These are phyloP conservation scores for Hydractinia echinata DNA, from an alignment of 30 jellyfish, hydroid and myxozoan species.

Conservation along the genomic window DNA sequence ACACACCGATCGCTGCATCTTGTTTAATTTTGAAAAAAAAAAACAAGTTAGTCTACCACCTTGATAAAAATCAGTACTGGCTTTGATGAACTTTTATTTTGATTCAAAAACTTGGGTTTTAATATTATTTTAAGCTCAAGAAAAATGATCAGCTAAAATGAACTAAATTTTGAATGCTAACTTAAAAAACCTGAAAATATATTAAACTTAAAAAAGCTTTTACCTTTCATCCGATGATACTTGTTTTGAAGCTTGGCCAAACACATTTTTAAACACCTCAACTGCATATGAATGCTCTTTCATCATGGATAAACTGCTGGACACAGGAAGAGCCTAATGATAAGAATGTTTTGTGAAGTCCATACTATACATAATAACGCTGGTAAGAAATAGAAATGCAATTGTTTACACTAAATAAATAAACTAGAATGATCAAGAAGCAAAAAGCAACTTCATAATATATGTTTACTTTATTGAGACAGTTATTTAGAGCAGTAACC, in stretches of 20 bases:
- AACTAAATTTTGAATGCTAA: neutral
- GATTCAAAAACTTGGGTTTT: too few species aligned
- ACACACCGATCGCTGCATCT: too few species aligned
- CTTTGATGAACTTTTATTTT: too few species aligned
- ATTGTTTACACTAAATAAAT: neutral
- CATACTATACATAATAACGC: neutral
- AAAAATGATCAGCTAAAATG: neutral
- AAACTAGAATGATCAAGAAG: neutral
- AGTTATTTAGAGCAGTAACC: conserved; percentile 90
- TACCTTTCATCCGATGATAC: conserved; percentile 72
- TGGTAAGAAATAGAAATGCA: neutral
- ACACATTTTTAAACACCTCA: conserved; percentile 71
- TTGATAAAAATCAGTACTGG: too few species aligned
- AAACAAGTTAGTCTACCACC: too few species aligned
- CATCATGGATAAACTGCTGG: conserved; percentile 26
- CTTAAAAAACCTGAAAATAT: too few species aligned
- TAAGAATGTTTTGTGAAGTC: neutral
- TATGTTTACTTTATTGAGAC: conserved; percentile 75
- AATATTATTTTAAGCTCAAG: too few species aligned
- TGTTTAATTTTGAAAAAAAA: too few species aligned
- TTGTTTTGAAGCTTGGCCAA: conserved; percentile 63
- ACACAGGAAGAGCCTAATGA: neutral
- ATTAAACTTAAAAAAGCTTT: too few species aligned
- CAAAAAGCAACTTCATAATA: neutral
- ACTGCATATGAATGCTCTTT: conserved; percentile 41